Conservation (phyloP, 2,113 vertebrate genomes). For the Rhadina sibilatrix region DNA sequence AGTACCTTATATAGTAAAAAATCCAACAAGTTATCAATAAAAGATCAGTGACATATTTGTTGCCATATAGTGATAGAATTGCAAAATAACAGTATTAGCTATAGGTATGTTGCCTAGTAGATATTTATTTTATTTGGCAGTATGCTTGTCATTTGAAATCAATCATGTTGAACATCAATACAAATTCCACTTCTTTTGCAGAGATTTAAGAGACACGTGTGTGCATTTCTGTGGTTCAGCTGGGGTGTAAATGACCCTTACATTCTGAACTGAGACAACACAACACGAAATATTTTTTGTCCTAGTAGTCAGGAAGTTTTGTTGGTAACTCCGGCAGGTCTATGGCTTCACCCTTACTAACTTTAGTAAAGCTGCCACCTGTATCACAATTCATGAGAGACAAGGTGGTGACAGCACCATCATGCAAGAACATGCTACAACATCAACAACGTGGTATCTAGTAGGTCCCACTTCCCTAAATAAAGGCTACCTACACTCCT, state of each 20-base stretch:
- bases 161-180: constrained; percentile 39
- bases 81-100: neutral
- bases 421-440: neutral
- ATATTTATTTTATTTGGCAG: constrained; percentile 21
- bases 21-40: neutral
- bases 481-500: neutral
- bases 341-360: neutral
- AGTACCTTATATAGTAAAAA: neutral
- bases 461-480: neutral
- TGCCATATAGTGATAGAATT: neutral
- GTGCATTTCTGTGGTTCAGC: neutral
- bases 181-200: neutral
- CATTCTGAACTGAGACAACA: neutral
- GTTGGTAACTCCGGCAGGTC: neutral
- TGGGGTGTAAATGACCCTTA: neutral
- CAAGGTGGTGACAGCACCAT: neutral
- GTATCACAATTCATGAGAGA: neutral
- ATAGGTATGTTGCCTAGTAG: neutral
- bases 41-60: neutral
- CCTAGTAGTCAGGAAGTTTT: neutral
- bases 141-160: constrained; percentile 22
- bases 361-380: neutral
- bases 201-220: neutral
- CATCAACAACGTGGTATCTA: neutral
- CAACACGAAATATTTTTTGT: neutral